These are phyloP conservation scores for Garrulus glandarius DNA, from an alignment of 2,797 vertebrate species.

Conservation along the genomic window DNA sequence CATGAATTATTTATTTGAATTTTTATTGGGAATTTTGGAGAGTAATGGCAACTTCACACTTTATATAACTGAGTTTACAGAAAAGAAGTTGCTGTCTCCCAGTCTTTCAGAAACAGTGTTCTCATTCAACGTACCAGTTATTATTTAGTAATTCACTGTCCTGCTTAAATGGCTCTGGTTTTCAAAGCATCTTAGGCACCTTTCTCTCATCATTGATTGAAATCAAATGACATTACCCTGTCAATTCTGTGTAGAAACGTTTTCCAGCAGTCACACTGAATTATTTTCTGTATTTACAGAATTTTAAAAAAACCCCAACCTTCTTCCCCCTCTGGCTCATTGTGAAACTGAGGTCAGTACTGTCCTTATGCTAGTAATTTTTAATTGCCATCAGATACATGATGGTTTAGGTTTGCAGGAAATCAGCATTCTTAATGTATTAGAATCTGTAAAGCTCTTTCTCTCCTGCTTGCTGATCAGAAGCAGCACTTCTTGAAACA, in stretches of 20 bases:
- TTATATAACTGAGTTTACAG: background rate
- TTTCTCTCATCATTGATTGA: background rate
- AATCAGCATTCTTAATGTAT: background rate
- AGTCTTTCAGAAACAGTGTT: background rate
- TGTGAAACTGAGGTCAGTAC: background rate
- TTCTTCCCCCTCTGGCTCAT: background rate
- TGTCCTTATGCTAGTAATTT: background rate
- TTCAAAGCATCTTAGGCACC: background rate
- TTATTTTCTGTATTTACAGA: background rate
- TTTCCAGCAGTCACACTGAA: background rate
- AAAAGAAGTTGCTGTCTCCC: background rate
- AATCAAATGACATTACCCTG: background rate
- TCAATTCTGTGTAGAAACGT: background rate
- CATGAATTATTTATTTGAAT: background rate
- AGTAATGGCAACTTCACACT: conserved; percentile 13
- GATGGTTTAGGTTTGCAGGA: background rate
- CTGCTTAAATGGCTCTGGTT: background rate
- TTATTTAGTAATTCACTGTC: background rate
- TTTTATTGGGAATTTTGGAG: conserved; percentile 35
- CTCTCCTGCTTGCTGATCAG: conserved; percentile 42
- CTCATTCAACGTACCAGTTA: background rate
- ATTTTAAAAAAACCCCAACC: rapidly evolving
- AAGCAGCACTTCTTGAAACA: conserved; percentile 42
- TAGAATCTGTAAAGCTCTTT: conserved; percentile 9
- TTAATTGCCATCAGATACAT: background rate